Evolutionary conservation across 1,140 invertebrate species (phyloP), one percentile per base, ranked within the genome.

Genomic region (Zaprionus gabonicus): DNA sequence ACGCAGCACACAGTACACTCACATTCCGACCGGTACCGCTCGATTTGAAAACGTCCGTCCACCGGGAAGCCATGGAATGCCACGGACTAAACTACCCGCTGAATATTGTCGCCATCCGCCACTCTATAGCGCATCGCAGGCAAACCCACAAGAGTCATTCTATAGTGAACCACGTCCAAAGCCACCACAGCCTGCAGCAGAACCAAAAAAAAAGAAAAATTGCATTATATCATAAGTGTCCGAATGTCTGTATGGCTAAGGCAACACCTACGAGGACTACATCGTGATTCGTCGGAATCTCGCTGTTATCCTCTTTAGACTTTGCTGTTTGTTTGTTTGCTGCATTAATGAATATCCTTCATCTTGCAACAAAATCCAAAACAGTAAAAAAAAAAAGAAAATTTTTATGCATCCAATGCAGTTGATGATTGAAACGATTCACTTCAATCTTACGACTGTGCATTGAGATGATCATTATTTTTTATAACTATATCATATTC

Each of bases 151-250:
- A 7, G 28, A 31, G 28, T 2, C 28, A 31, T 31, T 31, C 28
- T 10, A 9, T n/a, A 4, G 17, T 4, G 13, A 20, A 31, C 31
- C 31, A 34, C 31, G 9, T 9, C 31, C 31, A 34, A 34, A 3
- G 4, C 49, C 23, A 6, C 58, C 74, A 0, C 38, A 49, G 5
- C 49, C 23, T 3, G 31, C 15, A 38, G 38, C 57, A 6, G 15
- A 63, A n/a, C 58, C 34, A 9, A 9, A 63, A 10, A 81, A 65
- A 44, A 76, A 71, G 13, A 77, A 80, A 17, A 49, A 1, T 4
- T 86, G 83, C 57, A 49, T 80, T 53, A 78, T 86, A 80, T 88
- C 73, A 71, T 86, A 86, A 72, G 34, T 46, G 41, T 17, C 7
- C 7, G 41, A n/a, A 9, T 44, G 15, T n/a, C n/a, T 15, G 6